phyloP scores from a whole-genome alignment of 2,113 vertebrate species.

The Vombatus ursinus region DNA sequence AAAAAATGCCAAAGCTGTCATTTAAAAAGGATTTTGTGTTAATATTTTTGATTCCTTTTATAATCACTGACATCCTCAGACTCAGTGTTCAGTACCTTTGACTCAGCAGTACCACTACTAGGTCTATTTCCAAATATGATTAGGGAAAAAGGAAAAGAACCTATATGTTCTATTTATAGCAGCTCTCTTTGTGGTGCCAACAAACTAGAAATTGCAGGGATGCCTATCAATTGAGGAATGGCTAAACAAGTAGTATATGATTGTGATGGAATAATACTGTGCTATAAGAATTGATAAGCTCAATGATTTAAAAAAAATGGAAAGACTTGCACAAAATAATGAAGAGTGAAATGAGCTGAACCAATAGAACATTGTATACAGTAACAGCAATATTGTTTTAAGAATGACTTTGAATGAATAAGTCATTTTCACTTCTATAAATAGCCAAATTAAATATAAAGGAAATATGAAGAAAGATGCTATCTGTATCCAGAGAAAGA shows the following conservation, averaged over 20 bases:
- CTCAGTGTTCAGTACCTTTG: neutral
- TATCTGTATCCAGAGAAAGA: neutral
- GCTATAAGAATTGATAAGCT: neutral
- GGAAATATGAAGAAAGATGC: too few species aligned
- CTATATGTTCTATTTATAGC: neutral
- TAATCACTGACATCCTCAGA: constrained; percentile 27
- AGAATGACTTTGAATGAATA: neutral
- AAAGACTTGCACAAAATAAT: neutral
- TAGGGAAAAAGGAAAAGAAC: neutral
- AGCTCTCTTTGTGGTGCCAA: neutral
- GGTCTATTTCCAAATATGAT: neutral
- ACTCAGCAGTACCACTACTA: neutral
- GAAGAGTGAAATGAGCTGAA: neutral
- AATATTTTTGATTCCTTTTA: constrained; percentile 7
- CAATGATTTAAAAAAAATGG: neutral
- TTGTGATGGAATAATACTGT: neutral
- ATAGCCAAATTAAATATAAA: too few species aligned
- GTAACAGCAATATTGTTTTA: neutral
- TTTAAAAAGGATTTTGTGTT: constrained; percentile 47
- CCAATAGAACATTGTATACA: neutral
- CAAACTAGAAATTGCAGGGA: constrained; percentile 21
- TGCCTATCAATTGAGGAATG: neutral
- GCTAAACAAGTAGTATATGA: neutral
- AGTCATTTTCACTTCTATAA: neutral
- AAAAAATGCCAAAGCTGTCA: constrained; percentile 40